Conservation (phyloP, 2,113 vertebrate species). For the Rhizomys pruinosus region DNA sequence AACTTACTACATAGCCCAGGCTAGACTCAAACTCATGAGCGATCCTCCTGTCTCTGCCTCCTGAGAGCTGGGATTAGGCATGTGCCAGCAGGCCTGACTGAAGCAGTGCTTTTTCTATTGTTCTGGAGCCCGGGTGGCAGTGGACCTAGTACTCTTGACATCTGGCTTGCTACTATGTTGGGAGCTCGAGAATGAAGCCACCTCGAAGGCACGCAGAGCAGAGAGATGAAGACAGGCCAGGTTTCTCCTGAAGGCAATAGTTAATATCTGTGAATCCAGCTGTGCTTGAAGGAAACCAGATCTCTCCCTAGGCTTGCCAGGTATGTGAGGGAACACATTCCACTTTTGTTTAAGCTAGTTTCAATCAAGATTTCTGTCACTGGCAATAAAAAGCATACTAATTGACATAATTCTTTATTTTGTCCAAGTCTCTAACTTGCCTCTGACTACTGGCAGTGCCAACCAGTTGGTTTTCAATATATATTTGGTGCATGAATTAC, state of each 20-base stretch:
- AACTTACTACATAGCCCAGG: background rate
- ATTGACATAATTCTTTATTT: constrained; percentile 51
- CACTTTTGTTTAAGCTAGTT: constrained; percentile 17
- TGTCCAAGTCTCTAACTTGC: constrained; percentile 22
- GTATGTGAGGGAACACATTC: constrained; percentile 42
- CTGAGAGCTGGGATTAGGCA: background rate
- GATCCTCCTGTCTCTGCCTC: background rate
- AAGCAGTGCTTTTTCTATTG: background rate
- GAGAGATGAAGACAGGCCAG: constrained; percentile 43
- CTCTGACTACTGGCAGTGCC: background rate
- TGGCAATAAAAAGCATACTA: constrained; percentile 42
- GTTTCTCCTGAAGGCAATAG: background rate
- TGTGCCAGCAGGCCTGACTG: background rate
- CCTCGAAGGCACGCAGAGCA: background rate
- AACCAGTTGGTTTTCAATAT: background rate
- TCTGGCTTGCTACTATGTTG: background rate
- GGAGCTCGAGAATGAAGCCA: constrained; percentile 32
- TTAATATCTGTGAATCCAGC: constrained; percentile 4
- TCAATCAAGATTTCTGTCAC: constrained; percentile 50
- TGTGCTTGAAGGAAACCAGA: constrained; percentile 58
- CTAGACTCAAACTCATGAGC: background rate
- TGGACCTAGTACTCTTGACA: background rate
- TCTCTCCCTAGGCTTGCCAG: constrained; percentile 30
- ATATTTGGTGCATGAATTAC: background rate
- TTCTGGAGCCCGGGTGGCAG: background rate